phyloP scores from a whole-genome alignment of 2,797 vertebrate species.

The Oophaga sylvatica region DNA sequence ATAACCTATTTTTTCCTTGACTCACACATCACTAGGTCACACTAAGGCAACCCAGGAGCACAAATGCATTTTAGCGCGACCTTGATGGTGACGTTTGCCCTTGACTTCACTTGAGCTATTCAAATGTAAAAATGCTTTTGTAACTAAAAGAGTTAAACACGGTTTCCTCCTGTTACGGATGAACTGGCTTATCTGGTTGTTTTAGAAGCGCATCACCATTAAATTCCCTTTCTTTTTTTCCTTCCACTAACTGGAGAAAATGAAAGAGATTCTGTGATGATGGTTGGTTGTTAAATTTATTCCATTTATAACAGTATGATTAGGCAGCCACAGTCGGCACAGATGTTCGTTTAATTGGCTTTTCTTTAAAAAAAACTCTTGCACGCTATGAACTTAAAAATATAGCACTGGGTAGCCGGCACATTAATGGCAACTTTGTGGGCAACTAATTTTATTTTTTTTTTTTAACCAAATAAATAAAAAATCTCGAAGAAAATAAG shows the following conservation, averaged over 20 bases:
- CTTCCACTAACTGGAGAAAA: slow-evolving; percentile 49
- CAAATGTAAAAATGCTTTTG: neutral
- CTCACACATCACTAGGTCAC: neutral
- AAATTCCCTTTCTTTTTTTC: slow-evolving; percentile 38
- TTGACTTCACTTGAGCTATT: slow-evolving; percentile 6
- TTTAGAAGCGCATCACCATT: slow-evolving; percentile 49
- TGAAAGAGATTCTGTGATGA: slow-evolving; percentile 54
- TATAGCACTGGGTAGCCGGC: slow-evolving; percentile 37
- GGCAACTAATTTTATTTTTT: slow-evolving; percentile 35
- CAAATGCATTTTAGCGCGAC: neutral
- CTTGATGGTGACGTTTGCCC: neutral
- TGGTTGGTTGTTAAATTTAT: slow-evolving; percentile 60
- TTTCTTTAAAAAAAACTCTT: slow-evolving; percentile 55
- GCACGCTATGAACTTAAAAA: slow-evolving; percentile 52
- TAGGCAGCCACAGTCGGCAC: slow-evolving; percentile 56
- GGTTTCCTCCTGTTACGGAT: neutral
- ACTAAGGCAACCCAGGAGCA: neutral
- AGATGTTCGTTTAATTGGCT: slow-evolving; percentile 61
- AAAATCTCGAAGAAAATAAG: slow-evolving; percentile 14
- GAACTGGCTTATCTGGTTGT: slow-evolving; percentile 25
- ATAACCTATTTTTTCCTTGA: slow-evolving; percentile 1
- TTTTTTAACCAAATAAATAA: neutral
- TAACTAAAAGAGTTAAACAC: slow-evolving; percentile 20
- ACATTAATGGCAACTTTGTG: slow-evolving; percentile 51
- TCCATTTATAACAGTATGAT: slow-evolving; percentile 60